These are phyloP conservation scores for Pomatorhinus ruficollis DNA, from an alignment of 2,113 vertebrate species.

Conservation along the genomic window DNA sequence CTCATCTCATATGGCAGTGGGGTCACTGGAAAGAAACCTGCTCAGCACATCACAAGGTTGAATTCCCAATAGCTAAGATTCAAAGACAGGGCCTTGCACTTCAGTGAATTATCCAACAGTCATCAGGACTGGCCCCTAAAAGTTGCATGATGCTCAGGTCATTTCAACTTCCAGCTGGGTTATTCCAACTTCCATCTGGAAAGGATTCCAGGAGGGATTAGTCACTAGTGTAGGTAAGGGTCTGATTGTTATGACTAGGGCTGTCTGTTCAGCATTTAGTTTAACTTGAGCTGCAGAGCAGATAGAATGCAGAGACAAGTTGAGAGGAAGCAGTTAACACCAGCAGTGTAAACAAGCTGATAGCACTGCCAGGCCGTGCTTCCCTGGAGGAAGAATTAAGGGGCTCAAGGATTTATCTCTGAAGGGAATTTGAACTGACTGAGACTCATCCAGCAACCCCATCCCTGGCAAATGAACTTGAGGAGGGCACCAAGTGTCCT, in stretches of 20 bases:
- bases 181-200: constrained; percentile 14
- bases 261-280: constrained; percentile 33
- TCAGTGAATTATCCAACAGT: not conserved
- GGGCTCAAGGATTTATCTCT: constrained; percentile 17
- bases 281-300: constrained; percentile 41
- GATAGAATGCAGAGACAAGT: constrained; percentile 51
- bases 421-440: constrained; percentile 23
- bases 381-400: constrained; percentile 54
- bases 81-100: not conserved
- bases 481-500: not conserved
- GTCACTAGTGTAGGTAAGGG: constrained; percentile 45
- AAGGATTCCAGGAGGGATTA: constrained; percentile 54
- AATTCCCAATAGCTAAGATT: not conserved
- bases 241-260: constrained; percentile 48
- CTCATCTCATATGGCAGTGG: not conserved
- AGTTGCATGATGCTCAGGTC: not conserved
- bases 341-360: constrained; percentile 55
- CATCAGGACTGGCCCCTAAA: not conserved
- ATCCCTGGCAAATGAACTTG: not conserved
- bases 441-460: not conserved
- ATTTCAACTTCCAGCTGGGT: not conserved
- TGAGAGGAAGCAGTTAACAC: constrained; percentile 64
- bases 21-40: not conserved
- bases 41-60: not conserved
- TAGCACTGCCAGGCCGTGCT: constrained; percentile 40